Evolutionary conservation across 2,113 vertebrate species (phyloP).

Genomic region (Coreoperca whiteheadi): DNA sequence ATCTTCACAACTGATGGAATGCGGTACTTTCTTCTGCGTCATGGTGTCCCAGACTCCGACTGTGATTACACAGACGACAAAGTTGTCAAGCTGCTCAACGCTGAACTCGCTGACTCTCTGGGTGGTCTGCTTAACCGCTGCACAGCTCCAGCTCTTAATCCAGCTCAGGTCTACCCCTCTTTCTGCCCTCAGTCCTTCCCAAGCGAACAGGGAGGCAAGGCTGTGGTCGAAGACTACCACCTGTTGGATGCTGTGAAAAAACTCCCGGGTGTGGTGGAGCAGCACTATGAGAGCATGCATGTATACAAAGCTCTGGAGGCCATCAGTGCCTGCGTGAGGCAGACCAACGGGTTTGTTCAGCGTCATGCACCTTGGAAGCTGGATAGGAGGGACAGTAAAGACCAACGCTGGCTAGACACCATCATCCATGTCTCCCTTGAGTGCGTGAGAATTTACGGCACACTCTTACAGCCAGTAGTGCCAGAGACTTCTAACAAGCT

Average conservation of each 20-base stretch:
- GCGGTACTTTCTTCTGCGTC: slow-evolving; percentile 94
- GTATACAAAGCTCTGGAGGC: slow-evolving; percentile 94
- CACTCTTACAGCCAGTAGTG: slow-evolving; percentile 91
- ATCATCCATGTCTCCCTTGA: slow-evolving; percentile 91
- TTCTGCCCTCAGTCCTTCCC: slow-evolving; percentile 88
- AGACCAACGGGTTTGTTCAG: slow-evolving; percentile 93
- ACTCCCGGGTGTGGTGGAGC: slow-evolving; percentile 85
- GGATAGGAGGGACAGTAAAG: slow-evolving; percentile 60
- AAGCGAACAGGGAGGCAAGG: slow-evolving; percentile 65
- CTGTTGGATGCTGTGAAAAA: slow-evolving; percentile 84
- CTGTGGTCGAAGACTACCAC: slow-evolving; percentile 85
- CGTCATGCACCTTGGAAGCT: slow-evolving; percentile 94
- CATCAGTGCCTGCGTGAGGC: slow-evolving; percentile 86
- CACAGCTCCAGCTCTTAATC: slow-evolving; percentile 90
- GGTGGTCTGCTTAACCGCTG: slow-evolving; percentile 95
- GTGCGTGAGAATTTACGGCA: slow-evolving; percentile 91
- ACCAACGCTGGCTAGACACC: slow-evolving; percentile 89
- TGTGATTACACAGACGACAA: slow-evolving; percentile 93
- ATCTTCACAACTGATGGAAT: slow-evolving; percentile 90
- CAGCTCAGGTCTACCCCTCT: slow-evolving; percentile 86
- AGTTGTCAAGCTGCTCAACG: slow-evolving; percentile 89
- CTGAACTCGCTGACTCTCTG: slow-evolving; percentile 91
- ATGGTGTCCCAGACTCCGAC: slow-evolving; percentile 92
- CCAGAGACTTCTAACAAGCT: slow-evolving; percentile 87
- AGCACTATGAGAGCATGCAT: slow-evolving; percentile 86